These are phyloP conservation scores for Thryonomys swinderianus DNA, from an alignment of 2,113 vertebrate species.

Conservation along the genomic window DNA sequence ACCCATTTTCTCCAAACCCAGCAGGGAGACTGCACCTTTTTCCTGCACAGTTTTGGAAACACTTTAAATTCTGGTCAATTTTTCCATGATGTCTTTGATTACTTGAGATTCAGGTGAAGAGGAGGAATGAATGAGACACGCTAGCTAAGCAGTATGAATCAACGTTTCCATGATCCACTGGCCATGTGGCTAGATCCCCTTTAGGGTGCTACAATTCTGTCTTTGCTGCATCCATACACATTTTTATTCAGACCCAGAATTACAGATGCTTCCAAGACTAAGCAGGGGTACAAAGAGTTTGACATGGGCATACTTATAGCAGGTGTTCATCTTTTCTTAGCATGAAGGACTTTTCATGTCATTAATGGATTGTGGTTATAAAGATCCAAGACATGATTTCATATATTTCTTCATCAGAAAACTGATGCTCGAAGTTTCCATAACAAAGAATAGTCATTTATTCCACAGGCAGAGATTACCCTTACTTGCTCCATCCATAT, in stretches of 20 bases:
- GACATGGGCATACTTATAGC: not conserved
- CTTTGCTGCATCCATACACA: not conserved
- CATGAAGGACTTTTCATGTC: not conserved
- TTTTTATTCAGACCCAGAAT: constrained; percentile 15
- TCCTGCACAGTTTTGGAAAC: constrained; percentile 16
- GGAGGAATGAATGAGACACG: not conserved
- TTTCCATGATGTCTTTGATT: constrained; percentile 14
- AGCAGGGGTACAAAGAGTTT: not conserved
- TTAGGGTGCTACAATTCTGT: too few species aligned
- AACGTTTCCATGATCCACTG: not conserved
- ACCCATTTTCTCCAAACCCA: not conserved
- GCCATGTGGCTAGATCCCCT: not conserved
- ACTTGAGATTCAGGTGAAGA: constrained; percentile 38
- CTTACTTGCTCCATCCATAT: not conserved
- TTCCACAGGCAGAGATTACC: not conserved
- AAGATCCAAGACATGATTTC: not conserved
- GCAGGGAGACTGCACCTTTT: not conserved
- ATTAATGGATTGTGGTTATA: not conserved
- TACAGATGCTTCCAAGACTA: not conserved
- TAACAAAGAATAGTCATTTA: not conserved
- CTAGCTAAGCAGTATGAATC: not conserved
- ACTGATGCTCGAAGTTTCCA: constrained; percentile 10
- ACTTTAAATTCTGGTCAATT: not conserved
- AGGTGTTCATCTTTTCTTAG: not conserved
- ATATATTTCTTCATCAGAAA: constrained; percentile 23